Evolutionary conservation across 2,113 vertebrate species (phyloP).

Genomic region (Acinonyx jubatus): DNA sequence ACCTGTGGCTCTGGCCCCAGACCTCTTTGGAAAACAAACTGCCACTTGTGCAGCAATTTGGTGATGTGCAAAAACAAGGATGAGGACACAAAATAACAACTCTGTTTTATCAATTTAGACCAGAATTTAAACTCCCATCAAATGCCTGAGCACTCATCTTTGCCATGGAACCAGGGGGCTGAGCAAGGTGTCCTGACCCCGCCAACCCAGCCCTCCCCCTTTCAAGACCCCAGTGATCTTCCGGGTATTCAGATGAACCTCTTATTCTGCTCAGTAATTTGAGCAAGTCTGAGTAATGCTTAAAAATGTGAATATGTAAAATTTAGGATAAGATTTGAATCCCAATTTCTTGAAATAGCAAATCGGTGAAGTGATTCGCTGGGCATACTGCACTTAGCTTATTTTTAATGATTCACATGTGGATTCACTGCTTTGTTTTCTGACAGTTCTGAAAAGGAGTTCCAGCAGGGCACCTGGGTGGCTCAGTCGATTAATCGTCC

Average conservation of each 20-base stretch:
- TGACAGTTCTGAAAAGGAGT: background rate
- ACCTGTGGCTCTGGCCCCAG: background rate
- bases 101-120: background rate
- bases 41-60: background rate
- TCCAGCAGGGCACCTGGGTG: background rate
- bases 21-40: conserved; percentile 25
- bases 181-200: background rate
- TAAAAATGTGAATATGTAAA: conserved; percentile 13
- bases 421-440: conserved; percentile 43
- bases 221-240: background rate
- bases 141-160: background rate
- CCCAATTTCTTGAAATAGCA: conserved; percentile 47
- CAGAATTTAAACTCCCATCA: background rate
- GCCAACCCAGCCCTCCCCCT: background rate
- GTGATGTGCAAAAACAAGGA: conserved; percentile 50
- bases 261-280: background rate
- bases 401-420: conserved; percentile 50
- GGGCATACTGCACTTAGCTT: conserved; percentile 22
- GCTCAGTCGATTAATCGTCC: no score
- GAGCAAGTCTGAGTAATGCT: background rate
- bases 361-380: conserved; percentile 45
- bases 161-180: background rate
- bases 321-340: conserved; percentile 51
- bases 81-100: conserved; percentile 12
- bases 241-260: background rate